Conservation (phyloP, 2,888 invertebrate species). For the Brachypterus glaber region DNA sequence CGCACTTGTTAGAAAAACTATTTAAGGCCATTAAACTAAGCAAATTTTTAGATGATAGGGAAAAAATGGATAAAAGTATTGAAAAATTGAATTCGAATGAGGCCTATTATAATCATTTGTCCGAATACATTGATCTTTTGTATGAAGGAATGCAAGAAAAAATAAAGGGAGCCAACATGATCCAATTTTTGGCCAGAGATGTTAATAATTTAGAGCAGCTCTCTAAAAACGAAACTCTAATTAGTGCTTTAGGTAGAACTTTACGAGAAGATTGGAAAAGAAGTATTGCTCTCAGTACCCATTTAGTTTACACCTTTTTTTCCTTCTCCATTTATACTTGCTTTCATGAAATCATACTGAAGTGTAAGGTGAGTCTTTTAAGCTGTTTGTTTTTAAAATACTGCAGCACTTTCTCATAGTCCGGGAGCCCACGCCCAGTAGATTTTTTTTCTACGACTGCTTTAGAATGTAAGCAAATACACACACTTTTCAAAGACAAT, state of each 20-base stretch:
- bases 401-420: too few species aligned
- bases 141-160: conserved; percentile 94
- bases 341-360: conserved; percentile 89
- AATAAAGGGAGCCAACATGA: conserved; percentile 82
- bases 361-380: conserved; percentile 71
- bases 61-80: too few species aligned
- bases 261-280: conserved; percentile 96
- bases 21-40: too few species aligned
- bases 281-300: conserved; percentile 91
- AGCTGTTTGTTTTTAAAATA: too few species aligned
- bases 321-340: conserved; percentile 93
- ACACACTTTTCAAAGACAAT: too few species aligned
- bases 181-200: conserved; percentile 84
- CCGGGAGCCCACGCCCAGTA: too few species aligned
- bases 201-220: conserved; percentile 90
- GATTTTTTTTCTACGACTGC: too few species aligned
- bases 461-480: too few species aligned
- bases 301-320: conserved; percentile 93
- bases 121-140: conserved; percentile 89
- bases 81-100: conserved; percentile 44
- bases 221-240: conserved; percentile 87
- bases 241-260: conserved; percentile 92
- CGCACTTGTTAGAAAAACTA: too few species aligned
- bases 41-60: too few species aligned
- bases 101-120: conserved; percentile 72